Base-by-base conservation (phyloP, 2,113 vertebrate species). In the Hystrix brachyura region DNA sequence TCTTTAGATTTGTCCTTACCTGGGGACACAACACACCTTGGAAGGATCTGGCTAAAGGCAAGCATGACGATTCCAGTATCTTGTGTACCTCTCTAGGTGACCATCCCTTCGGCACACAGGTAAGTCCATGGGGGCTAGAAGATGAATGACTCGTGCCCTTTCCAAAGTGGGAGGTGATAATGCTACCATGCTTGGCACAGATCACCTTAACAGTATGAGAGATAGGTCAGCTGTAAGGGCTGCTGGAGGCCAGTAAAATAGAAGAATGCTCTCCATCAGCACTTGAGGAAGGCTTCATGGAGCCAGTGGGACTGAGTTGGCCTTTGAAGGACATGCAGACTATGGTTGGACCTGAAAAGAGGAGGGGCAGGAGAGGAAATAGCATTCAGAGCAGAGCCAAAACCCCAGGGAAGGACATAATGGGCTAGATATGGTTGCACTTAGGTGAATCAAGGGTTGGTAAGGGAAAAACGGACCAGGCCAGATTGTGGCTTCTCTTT, bases 121-220 rank as follows among this genome's bases (percentile, higher is more conserved):
- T 48, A 53, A 91, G 18, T 25, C 13, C 38, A 4, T n/a, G 8
- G 19, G 17, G 34, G 14, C 14, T 51, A 59, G 11, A 62, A 55
- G 5, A 85, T 34, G 12, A 60, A 43, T 83, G 59, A n/a, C 14
- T 71, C 83, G 25, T 1, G 5, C 17, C 21, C n/a, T 74, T 94
- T 80, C 14, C 19, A 43, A 25, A 53, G 29, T 57, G 34, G 19
- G 13, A 78, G 19, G 55, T 87, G 32, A 11, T 2, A 67, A 13
- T 14, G 25, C 29, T 43, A 15, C 10, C 9, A 23, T 32, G 13
- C 34, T 29, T 55, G 51, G 7, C 0, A 3, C 0, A 71, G 23
- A 53, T 82, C 55, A 5, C 21, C 32, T 46, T 15, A 12, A 51
- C 1, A 1, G 29, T 1, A 0, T 64, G 2, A 25, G 0, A 53